Base-by-base conservation (phyloP, 2,888 invertebrate genomes). In the Caenorhabditis imperialis region DNA sequence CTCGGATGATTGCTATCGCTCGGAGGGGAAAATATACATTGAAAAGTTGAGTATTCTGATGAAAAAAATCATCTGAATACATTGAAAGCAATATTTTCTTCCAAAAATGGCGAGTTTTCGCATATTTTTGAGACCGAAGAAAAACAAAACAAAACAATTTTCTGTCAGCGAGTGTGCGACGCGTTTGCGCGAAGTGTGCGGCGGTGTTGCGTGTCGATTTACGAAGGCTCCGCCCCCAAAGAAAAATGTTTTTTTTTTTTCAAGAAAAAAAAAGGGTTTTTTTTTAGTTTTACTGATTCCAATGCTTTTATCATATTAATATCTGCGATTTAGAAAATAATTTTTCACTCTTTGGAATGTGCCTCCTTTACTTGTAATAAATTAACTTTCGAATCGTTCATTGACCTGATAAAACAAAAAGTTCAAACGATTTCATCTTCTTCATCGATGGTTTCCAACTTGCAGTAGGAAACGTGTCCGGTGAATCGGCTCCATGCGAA, bases 171-270 rank as follows among this genome's bases (percentile, higher is more conserved):
- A 27, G 27, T 30, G 25, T 42, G 67, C 67, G 25, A 20, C n/a
- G 42, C 0, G n/a, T 1, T 58, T 67, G 67, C 67, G 27, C 44
- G 57, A 67, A 23, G 16, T 20, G 54, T 22, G 67, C 67, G 25
- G n/a, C 16, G 3, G 0, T 30, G 10, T 38, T 57, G 67, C 67
- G 6, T 51, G 57, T 67, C 3, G 67, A 51, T 67, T 67, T 67
- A 67, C 67, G 44, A 1, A 35, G 44, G 8, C 67, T 23, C 33
- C 65, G 48, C 65, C 65, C 37, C 35, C 42, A 23, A 35, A 20
- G 18, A 25, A 8, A 35, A 35, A 16, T 48, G 14, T 40, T 16
- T 38, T 27, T 20, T 40, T 6, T 50, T 50, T 22, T 27, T 18
- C 3, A 30, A 30, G 16, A 3, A 30, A 16, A n/a, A n/a, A n/a